Percentiles rank a stretch among this genome's conserved stretches.
These are phyloP conservation scores for Macropodus opercularis DNA, from an alignment of 2,797 vertebrate genomes.

Conservation along the genomic window DNA sequence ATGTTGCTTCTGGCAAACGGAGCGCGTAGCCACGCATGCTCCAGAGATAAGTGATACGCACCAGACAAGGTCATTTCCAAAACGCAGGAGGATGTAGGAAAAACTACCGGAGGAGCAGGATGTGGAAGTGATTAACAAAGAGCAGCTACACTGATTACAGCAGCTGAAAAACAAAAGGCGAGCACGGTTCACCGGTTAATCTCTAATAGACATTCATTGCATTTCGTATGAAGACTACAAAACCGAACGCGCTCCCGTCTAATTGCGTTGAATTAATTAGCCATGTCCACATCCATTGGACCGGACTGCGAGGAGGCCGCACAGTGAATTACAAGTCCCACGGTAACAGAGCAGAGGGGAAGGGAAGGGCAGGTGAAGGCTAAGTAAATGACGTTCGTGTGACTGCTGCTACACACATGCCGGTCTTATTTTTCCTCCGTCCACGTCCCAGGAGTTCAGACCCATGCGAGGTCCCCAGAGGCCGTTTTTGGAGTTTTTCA, in stretches of 20 bases:
- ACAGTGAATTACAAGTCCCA: conserved; percentile 36
- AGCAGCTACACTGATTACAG: conserved; percentile 53
- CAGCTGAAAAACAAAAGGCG: conserved; percentile 55
- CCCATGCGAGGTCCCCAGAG: conserved; percentile 24
- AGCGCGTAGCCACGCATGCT: conserved; percentile 37
- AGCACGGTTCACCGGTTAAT: conserved; percentile 51
- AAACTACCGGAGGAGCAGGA: conserved; percentile 27
- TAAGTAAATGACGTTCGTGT: conserved; percentile 10
- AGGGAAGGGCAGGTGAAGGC: conserved; percentile 46
- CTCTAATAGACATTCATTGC: conserved; percentile 44
- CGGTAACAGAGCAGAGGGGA: conserved; percentile 13
- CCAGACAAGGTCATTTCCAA: conserved; percentile 43
- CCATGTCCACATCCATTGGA: conserved; percentile 37
- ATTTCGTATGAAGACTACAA: conserved; percentile 37
- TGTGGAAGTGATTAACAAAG: conserved; percentile 54
- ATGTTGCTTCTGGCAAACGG: conserved; percentile 46
- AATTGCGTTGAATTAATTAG: conserved; percentile 66
- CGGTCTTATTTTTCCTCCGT: conserved; percentile 18
- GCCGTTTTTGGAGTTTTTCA: conserved; percentile 36
- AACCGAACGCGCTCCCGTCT: conserved; percentile 44
- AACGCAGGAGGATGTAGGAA: conserved; percentile 16
- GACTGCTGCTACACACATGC: conserved; percentile 2
- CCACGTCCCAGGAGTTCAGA: conserved; percentile 26
- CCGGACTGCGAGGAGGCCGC: conserved; percentile 23
- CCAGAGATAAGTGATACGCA: conserved; percentile 48